Conservation (phyloP, 2,113 vertebrate species). For the Excalfactoria chinensis region DNA sequence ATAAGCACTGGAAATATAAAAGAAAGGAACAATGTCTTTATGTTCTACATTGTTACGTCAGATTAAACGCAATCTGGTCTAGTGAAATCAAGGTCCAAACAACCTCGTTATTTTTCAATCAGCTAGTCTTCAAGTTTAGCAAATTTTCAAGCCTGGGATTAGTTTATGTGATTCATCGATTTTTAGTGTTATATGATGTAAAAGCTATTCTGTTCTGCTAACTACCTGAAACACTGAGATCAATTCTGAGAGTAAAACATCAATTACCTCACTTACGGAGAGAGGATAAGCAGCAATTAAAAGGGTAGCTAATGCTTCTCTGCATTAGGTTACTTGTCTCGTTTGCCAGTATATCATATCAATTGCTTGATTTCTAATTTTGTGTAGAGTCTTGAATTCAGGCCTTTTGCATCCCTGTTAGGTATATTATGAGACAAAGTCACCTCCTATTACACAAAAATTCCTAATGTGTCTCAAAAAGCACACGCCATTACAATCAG, state of each 20-base stretch:
- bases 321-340: background rate
- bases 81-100: background rate
- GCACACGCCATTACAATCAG: background rate
- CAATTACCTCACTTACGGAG: constrained; percentile 59
- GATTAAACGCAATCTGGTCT: background rate
- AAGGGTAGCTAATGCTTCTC: constrained; percentile 11
- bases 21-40: background rate
- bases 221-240: constrained; percentile 15
- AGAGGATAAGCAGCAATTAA: constrained; percentile 58
- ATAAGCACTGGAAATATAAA: rapidly evolving
- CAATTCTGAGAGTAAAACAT: constrained; percentile 59
- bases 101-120: background rate
- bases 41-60: background rate
- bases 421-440: background rate
- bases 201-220: constrained; percentile 42
- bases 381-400: background rate
- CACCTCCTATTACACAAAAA: background rate
- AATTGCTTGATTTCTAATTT: constrained; percentile 30
- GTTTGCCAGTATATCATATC: background rate
- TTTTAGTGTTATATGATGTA: constrained; percentile 18
- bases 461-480: background rate
- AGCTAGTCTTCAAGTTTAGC: background rate
- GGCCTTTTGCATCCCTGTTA: background rate
- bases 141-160: constrained; percentile 11
- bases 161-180: constrained; percentile 27